Evolutionary conservation across 2,113 vertebrate species (phyloP), one percentile per base, ranked within the genome.

Genomic region (Dipodomys ordii): DNA sequence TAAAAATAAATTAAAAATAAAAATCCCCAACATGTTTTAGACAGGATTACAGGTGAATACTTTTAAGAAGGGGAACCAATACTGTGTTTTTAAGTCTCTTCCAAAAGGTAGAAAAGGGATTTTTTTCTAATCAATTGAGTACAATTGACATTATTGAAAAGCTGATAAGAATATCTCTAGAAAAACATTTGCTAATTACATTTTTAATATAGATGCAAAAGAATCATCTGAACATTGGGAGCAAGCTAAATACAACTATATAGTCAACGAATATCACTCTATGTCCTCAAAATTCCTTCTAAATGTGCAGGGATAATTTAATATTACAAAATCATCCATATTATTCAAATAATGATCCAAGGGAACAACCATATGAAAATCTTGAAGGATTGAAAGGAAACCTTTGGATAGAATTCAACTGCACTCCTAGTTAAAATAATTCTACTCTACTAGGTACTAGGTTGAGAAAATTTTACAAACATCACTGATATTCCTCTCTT

Each of bases 281-380:
- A 25, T 80, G 30, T 27, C 79, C 16, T 7, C 25, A 83, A 30
- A 12, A 64, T 86, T 92, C 86, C 60, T 91, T 91, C 32, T 27
- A 94, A 62, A 60, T 44, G 7, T 86, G 15, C 57, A 87, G 90
- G 16, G 28, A 87, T 85, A 87, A 20, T 35, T 95, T 91, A 91
- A 71, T 71, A 78, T 85, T 78, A 73, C 23, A 22, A 92, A 92
- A 72, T 89, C 72, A 73, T 44, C 49, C 22, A 1, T 71, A 32
- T 84, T 49, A 85, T 76, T 71, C 23, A 85, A 69, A 46, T 84
- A 68, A 83, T 64, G 10, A 64, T 49, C 2, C 44, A 82, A 74
- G 30, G 46, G 19, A 81, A 79, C 44, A 91, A 28, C 44, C 8
- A 16, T 73, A 10, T 81, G 68, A 83, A 77, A 23, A 81, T 44